These are phyloP conservation scores for Apamea epomidion DNA, from an alignment of 2,888 invertebrate genomes.

Conservation along the genomic window DNA sequence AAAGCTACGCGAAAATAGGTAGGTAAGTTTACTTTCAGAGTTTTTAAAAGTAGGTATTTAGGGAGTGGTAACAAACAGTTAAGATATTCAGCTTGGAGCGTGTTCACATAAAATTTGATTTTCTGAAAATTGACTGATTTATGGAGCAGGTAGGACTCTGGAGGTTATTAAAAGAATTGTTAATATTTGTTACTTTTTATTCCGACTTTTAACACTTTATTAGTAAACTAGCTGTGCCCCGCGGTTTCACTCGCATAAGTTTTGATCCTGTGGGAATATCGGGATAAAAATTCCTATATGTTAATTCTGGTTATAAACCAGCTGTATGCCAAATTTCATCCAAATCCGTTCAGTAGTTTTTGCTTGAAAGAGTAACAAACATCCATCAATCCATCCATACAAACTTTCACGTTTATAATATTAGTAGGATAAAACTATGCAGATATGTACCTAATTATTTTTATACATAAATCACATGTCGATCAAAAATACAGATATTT, in stretches of 20 bases:
- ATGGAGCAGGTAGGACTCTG: neutral
- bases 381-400: too few relatives aligned
- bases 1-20: neutral
- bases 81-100: neutral
- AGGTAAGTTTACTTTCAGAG: neutral
- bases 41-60: neutral
- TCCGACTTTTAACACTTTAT: slow-evolving; percentile 2
- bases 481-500: neutral
- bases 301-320: too few relatives aligned
- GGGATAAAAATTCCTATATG: too few relatives aligned
- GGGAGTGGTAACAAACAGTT: neutral
- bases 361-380: too few relatives aligned
- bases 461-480: slow-evolving; percentile 9
- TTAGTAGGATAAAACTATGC: neutral
- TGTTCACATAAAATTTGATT: neutral
- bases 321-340: too few relatives aligned
- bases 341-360: too few relatives aligned
- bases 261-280: too few relatives aligned
- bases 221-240: neutral
- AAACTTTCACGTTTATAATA: too few relatives aligned
- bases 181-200: neutral
- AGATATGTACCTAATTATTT: neutral
- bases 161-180: neutral
- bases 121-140: neutral
- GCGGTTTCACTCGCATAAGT: too few relatives aligned